phyloP scores from a whole-genome alignment of 2,113 vertebrate genomes.

The Pao palembangensis region DNA sequence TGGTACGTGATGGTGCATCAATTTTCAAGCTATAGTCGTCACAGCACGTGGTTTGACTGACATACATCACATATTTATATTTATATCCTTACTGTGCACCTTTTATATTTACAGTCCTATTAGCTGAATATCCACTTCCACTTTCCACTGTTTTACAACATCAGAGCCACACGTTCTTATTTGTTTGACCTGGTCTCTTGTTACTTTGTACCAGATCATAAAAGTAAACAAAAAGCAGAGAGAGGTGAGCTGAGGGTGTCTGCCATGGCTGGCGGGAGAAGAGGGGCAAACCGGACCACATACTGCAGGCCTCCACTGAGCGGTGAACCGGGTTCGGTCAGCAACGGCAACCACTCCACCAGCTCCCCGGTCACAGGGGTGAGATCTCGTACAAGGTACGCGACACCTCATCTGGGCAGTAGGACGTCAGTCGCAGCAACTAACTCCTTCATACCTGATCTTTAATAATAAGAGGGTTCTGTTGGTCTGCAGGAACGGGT shows the following conservation, averaged over 20 bases:
- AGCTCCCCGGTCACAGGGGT: conserved; percentile 88
- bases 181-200: background rate
- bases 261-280: conserved; percentile 90
- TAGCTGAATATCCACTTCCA: no score
- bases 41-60: background rate
- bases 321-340: conserved; percentile 83
- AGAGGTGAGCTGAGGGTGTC: conserved; percentile 36
- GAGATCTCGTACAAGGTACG: conserved; percentile 87
- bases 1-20: no score
- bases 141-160: no score
- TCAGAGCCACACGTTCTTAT: no score
- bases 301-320: conserved; percentile 91
- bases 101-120: no score
- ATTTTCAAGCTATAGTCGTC: no score
- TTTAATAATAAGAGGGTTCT: background rate
- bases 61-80: background rate
- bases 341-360: conserved; percentile 80
- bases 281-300: conserved; percentile 89
- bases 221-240: background rate
- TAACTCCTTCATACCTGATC: background rate
- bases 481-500: conserved; percentile 80
- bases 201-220: background rate
- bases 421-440: background rate
- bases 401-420: background rate
- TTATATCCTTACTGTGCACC: conserved; percentile 7